Conservation (phyloP, 2,888 invertebrate genomes). For the Dexiosoma caninum region DNA sequence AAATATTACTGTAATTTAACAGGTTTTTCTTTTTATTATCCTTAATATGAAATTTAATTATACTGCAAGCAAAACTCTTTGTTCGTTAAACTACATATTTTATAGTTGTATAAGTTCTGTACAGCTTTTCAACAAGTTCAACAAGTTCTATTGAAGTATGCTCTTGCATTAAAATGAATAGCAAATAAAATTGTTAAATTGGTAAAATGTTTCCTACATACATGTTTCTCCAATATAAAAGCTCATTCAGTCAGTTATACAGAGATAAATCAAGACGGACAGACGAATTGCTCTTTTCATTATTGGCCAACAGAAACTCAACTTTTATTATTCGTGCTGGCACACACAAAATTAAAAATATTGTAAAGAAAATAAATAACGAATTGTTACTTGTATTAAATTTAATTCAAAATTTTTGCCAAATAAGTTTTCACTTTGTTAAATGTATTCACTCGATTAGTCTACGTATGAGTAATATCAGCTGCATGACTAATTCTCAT, state of each 20-base stretch:
- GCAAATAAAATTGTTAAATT: conserved; percentile 50
- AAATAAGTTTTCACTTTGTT: background rate
- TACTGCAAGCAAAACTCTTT: conserved; percentile 13
- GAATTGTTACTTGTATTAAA: background rate
- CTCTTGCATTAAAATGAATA: conserved; percentile 48
- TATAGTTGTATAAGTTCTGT: conserved; percentile 36
- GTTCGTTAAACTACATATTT: conserved; percentile 20
- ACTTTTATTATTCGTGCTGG: background rate
- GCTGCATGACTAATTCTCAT: background rate
- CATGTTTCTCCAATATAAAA: conserved; percentile 19
- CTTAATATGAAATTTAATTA: background rate
- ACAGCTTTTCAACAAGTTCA: conserved; percentile 41
- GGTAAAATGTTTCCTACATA: conserved; percentile 27
- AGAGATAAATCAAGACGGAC: background rate
- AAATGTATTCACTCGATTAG: background rate
- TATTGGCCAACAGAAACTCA: background rate
- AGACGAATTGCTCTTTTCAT: conserved; percentile 8
- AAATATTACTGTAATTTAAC: too few species aligned
- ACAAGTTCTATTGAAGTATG: conserved; percentile 51
- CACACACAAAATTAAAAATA: background rate
- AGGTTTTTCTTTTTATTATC: background rate
- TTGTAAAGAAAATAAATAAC: too few species aligned
- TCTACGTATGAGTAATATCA: background rate
- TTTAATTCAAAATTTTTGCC: background rate
- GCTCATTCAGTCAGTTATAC: conserved; percentile 30